Percentiles rank a stretch among this genome's conserved stretches.
Evolutionary conservation across 2,888 invertebrate species (phyloP).

Genomic region (Folsomia candida): DNA sequence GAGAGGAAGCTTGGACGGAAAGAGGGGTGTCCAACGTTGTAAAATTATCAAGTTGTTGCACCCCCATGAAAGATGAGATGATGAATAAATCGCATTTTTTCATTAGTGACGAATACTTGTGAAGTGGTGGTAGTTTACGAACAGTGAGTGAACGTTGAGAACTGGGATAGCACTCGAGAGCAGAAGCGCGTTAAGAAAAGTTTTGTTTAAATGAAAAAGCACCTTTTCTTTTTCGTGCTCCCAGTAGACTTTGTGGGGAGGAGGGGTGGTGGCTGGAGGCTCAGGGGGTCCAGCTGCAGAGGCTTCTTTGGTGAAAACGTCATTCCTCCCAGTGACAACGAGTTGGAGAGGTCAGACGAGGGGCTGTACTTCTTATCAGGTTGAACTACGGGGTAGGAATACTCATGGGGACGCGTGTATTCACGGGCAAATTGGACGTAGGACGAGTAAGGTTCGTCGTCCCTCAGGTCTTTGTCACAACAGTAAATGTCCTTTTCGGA

Average conservation of each 20-base stretch:
- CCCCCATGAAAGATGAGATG: too few species aligned
- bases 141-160: too few species aligned
- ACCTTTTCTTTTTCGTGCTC: slow-evolving; percentile 50
- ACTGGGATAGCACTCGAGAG: too few species aligned
- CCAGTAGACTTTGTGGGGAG: slow-evolving; percentile 50
- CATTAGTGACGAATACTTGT: too few species aligned
- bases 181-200: too few species aligned
- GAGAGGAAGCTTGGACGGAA: too few species aligned
- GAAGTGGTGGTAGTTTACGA: too few species aligned
- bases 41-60: too few species aligned
- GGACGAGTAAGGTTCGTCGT: slow-evolving; percentile 56
- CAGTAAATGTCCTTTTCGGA: slow-evolving; percentile 46
- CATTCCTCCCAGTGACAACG: slow-evolving; percentile 41
- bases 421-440: slow-evolving; percentile 71
- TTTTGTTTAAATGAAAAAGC: slow-evolving; percentile 42
- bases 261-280: slow-evolving; percentile 50
- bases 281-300: slow-evolving; percentile 49
- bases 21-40: too few species aligned
- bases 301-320: slow-evolving; percentile 49
- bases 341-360: slow-evolving; percentile 44
- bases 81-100: too few species aligned
- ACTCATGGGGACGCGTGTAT: slow-evolving; percentile 69
- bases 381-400: slow-evolving; percentile 74
- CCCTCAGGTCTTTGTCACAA: slow-evolving; percentile 48
- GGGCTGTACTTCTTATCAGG: slow-evolving; percentile 43